Conservation (phyloP, 2,888 invertebrate genomes). For the Plebejus argus region DNA sequence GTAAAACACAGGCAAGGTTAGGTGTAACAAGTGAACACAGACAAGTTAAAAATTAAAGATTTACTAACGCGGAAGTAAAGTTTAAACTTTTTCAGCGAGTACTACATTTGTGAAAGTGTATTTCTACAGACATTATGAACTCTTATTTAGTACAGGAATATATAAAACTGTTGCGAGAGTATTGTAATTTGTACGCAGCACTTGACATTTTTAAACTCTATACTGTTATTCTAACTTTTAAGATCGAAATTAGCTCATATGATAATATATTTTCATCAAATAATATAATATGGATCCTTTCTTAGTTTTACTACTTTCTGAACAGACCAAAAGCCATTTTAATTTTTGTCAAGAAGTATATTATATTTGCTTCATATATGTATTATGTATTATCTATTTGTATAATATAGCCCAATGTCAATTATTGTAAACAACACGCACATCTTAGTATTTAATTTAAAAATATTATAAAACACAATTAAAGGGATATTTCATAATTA, state of each 20-base stretch:
- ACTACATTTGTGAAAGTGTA: neutral
- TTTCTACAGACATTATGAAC: neutral
- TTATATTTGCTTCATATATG: neutral
- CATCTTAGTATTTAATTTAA: neutral
- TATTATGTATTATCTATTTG: too few species aligned
- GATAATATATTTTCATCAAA: too few species aligned
- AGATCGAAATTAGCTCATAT: neutral
- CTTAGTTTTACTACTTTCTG: neutral
- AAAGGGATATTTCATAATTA: neutral
- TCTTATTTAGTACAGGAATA: neutral
- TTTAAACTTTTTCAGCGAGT: neutral
- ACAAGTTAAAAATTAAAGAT: neutral
- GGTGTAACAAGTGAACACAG: conserved; percentile 8
- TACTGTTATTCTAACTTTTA: neutral
- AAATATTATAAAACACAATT: neutral
- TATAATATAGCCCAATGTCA: neutral
- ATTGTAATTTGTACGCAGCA: neutral
- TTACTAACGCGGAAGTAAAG: neutral
- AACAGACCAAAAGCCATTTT: neutral
- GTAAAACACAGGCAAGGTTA: conserved; percentile 24
- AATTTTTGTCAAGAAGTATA: neutral
- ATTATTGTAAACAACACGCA: neutral
- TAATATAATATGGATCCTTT: neutral
- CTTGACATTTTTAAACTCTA: neutral
- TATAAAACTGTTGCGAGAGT: neutral